Base-by-base conservation (phyloP, 2,113 vertebrate genomes). In the Oncorhynchus nerka region DNA sequence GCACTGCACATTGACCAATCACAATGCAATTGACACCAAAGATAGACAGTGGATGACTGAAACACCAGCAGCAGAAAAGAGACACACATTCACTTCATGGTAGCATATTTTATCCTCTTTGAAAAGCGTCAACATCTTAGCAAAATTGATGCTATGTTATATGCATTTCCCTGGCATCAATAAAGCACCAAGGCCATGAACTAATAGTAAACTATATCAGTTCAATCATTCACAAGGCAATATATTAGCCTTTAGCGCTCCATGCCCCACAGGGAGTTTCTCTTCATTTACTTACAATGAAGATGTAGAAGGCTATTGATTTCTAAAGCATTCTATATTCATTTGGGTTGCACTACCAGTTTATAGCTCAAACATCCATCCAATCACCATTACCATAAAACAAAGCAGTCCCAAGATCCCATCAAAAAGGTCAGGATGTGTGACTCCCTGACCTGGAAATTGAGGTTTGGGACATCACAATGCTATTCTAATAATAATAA, bases 1-100 rank as follows among this genome's bases (percentile, higher is more conserved):
- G n/a, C 19, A 22, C 55, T 20, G 55, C 1, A 16, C 20, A 57
- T 57, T 20, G 70, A 81, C 68, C 32, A 69, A 75, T 81, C 65
- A 70, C 39, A 22, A 45, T 64, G 77, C 45, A 65, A 75, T 22
- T 19, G 16, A 55, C 51, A 19, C 39, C 9, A 45, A 45, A 11
- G 39, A 45, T 19, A 16, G 16, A 19, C 51, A 55, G 51, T 16
- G 3, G 16, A 55, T 19, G 51, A 55, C 51, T 45, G 39, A 55
- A 55, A 55, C 12, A 4, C 51, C 16, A 55, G 16, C 16, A 5
- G 15, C 13, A 55, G 51, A 51, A 51, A 51, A 51, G 15, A 55
- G 12, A 55, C 51, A 55, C 1, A 19, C 12, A 4, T 19, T 55
- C 16, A 45, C 39, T 45, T 45, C 39, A 11, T 45, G 1, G 39